Percentiles rank a stretch among this genome's conserved stretches.
These are phyloP conservation scores for Lepilemur septentrionalis DNA, from an alignment of 2,797 vertebrate species.

Conservation along the genomic window DNA sequence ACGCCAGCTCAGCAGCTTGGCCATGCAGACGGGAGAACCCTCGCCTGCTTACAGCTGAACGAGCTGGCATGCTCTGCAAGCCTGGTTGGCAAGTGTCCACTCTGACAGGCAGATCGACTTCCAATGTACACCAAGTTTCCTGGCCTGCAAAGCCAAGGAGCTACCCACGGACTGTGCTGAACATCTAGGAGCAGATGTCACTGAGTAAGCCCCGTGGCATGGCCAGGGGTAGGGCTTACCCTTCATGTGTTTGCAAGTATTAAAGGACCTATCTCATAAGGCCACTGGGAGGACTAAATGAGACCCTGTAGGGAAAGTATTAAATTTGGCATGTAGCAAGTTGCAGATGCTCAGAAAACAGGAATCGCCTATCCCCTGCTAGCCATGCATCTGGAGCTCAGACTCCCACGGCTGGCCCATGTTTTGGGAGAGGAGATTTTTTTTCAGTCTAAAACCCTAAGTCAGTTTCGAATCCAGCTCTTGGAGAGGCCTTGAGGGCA, in stretches of 20 bases:
- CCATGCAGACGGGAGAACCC: rapidly evolving
- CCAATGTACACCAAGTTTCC: rapidly evolving
- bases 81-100: not conserved
- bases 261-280: not conserved
- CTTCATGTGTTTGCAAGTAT: not conserved
- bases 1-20: too few relatives aligned
- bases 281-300: not conserved
- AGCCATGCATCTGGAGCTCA: not conserved
- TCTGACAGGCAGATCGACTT: not conserved
- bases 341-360: not conserved
- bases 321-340: not conserved
- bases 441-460: not conserved
- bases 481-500: not conserved
- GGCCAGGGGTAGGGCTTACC: not conserved
- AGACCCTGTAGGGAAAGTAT: not conserved
- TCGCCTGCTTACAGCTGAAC: rapidly evolving
- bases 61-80: not conserved
- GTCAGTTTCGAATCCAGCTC: not conserved
- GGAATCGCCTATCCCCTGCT: not conserved
- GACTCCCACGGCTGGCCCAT: not conserved
- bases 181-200: not conserved
- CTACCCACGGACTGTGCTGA: not conserved
- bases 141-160: rapidly evolving
- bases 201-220: not conserved
- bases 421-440: not conserved